Evolutionary conservation across 2,113 vertebrate species (phyloP).

Genomic region (Chrysemys picta): DNA sequence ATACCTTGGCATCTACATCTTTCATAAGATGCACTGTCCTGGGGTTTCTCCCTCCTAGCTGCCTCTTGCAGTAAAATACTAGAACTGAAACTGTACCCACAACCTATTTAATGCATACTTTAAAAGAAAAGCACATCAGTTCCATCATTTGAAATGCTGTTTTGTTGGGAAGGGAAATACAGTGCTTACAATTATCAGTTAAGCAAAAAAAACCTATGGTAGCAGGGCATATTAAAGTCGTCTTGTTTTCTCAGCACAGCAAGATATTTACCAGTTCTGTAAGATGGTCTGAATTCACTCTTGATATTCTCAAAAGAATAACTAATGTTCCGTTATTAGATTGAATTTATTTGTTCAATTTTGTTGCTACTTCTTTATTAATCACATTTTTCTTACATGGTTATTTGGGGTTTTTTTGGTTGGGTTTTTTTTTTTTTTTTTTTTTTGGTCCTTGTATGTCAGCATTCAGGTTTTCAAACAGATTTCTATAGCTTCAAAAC

Average conservation of each 20-base stretch:
- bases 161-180: not conserved
- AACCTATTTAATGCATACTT: not conserved
- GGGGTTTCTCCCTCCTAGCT: not conserved
- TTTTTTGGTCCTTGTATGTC: not conserved
- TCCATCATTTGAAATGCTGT: not conserved
- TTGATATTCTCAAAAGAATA: not conserved
- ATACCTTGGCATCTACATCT: not conserved
- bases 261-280: not conserved
- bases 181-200: not conserved
- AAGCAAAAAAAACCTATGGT: not conserved
- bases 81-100: not conserved
- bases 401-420: not conserved
- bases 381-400: not conserved
- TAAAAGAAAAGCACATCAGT: not conserved
- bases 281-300: not conserved
- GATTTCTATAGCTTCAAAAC: accelerated
- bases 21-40: not conserved
- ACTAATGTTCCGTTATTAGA: not conserved
- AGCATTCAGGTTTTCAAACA: not conserved
- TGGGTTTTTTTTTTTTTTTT: not conserved
- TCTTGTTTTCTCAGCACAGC: not conserved
- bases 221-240: not conserved
- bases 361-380: not conserved
- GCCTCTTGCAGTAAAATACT: not conserved
- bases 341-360: not conserved